Base-by-base conservation (phyloP, 2,113 vertebrate genomes). In the Paralichthys olivaceus region DNA sequence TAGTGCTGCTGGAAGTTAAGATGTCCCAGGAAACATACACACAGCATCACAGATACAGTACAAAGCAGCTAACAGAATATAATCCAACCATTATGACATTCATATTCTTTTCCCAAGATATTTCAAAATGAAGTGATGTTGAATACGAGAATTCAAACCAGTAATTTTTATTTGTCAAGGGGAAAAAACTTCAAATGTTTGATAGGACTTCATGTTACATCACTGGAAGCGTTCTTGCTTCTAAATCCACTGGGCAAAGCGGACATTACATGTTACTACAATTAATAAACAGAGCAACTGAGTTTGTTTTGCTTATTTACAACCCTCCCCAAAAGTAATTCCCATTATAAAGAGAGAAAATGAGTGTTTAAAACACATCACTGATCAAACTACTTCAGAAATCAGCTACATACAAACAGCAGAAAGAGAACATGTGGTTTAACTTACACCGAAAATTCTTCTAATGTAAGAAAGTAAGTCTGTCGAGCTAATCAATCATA, bases 241-340 rank as follows among this genome's bases (percentile, higher is more conserved):
- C 14, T 28, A 12, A 53, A 25, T 23, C 22, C 25, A 54, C 20
- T 1, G 14, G 8, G 15, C 23, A 53, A 59, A 34, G 28, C 3
- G 47, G 47, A 4, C 59, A 55, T 37, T 34, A 62, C 37, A 49
- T 13, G 26, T 1, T n/a, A 64, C 26, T 23, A 34, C 20, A 53
- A 3, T 60, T 53, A 49, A 57, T 23, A 29, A 66, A 61, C 45
- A 47, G 17, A 47, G 45, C 45, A 49, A 69, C 60, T 56, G n/a
- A 15, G 5, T 37, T 26, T 62, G 75, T 75, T 76, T 78, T 70
- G 57, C 37, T 61, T 80, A 77, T 77, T 28, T 84, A 88, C 68
- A 90, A 62, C 17, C 22, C n/a, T 12, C 19, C 9, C 3, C 32
- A 40, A 4, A 13, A 13, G 37, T 12, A 12, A 8, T 12, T 13